phyloP scores from a whole-genome alignment of 2,888 invertebrate genomes.

The Sminthurinus aureus region DNA sequence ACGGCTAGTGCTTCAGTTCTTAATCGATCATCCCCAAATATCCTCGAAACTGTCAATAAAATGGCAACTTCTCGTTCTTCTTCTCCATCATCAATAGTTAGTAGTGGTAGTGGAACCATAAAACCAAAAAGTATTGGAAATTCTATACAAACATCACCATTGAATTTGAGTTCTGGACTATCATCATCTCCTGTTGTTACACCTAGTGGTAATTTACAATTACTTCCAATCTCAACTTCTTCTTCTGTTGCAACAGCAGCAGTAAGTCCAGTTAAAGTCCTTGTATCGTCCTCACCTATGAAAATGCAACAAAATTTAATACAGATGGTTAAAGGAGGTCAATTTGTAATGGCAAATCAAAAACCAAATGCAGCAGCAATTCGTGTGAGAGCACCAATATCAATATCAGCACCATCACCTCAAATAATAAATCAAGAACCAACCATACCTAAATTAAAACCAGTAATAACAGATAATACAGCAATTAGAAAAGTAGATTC shows the following conservation, averaged over 20 bases:
- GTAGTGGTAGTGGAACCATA: slow-evolving; percentile 40
- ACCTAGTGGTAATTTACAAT: slow-evolving; percentile 20
- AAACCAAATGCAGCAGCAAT: slow-evolving; percentile 52
- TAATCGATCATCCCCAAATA: slow-evolving; percentile 54
- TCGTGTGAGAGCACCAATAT: slow-evolving; percentile 50
- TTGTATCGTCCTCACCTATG: slow-evolving; percentile 60
- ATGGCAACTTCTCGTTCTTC: slow-evolving; percentile 49
- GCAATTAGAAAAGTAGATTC: too few relatives aligned
- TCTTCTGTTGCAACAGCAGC: slow-evolving; percentile 45
- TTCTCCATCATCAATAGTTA: slow-evolving; percentile 37
- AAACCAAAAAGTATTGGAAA: slow-evolving; percentile 36
- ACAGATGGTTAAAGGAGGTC: slow-evolving; percentile 45
- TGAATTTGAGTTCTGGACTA: slow-evolving; percentile 47
- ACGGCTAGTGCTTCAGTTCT: too few relatives aligned
- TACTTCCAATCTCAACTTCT: slow-evolving; percentile 53
- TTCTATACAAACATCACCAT: slow-evolving; percentile 46
- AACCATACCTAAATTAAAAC: slow-evolving; percentile 18
- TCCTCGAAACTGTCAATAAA: slow-evolving; percentile 55
- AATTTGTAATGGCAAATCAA: slow-evolving; percentile 48
- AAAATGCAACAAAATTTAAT: slow-evolving; percentile 48
- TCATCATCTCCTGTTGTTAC: neutral
- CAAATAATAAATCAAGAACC: slow-evolving; percentile 1
- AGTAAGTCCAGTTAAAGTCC: slow-evolving; percentile 60
- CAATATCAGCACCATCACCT: neutral
- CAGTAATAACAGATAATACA: neutral